Base-by-base conservation (phyloP, 2,888 invertebrate species). In the Teleogryllus oceanicus region DNA sequence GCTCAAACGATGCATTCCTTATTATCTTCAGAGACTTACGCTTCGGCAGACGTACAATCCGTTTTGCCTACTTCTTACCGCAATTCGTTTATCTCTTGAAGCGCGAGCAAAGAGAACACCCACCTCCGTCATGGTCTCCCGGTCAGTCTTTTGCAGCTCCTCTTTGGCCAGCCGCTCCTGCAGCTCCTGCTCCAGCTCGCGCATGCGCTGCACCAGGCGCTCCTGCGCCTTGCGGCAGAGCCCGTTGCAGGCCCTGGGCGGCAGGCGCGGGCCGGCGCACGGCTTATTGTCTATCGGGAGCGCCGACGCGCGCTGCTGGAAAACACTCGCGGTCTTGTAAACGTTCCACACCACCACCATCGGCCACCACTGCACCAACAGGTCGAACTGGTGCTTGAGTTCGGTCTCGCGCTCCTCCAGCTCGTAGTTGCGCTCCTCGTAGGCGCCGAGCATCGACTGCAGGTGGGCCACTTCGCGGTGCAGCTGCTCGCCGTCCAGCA, bases 261-360 rank as follows among this genome's bases (percentile, higher is more conserved):
- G 8, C 13, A 8, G 62, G 62, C 62, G 13, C 16, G 16, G 4
- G 62, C 18, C 2, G 62, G 62, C 13, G 62, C 13, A 3, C 16
- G 62, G 62, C n/a, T 62, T 62, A n/a, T 62, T 5, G 16, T 62
- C 62, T 13, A 62, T 13, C 3, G 62, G 62, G 11, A 62, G n/a
- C 1, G 62, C 16, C 3, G 4, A 18, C 62, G 62, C 16, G 24
- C 24, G 13, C n/a, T 62, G 13, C 16, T 13, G 62, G 12, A 62
- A 62, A n/a, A n/a, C 62, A n/a, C 62, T 13, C 16, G 62, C 62
- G 16, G n/a, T n/a, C n/a, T 62, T 13, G n/a, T 18, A 88, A 49
- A 91, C 88, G 83, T 92, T 91, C 89, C 90, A 92, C 49, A 90
- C 88, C 84, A 92, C 89, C 79, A 92, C 86, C 0, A 91, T 91